A percentile compares a stretch with the other conserved stretches of the same genome.
Evolutionary conservation across 2,797 vertebrate genomes (phyloP).

Genomic region (Halcyon smyrnensis): DNA sequence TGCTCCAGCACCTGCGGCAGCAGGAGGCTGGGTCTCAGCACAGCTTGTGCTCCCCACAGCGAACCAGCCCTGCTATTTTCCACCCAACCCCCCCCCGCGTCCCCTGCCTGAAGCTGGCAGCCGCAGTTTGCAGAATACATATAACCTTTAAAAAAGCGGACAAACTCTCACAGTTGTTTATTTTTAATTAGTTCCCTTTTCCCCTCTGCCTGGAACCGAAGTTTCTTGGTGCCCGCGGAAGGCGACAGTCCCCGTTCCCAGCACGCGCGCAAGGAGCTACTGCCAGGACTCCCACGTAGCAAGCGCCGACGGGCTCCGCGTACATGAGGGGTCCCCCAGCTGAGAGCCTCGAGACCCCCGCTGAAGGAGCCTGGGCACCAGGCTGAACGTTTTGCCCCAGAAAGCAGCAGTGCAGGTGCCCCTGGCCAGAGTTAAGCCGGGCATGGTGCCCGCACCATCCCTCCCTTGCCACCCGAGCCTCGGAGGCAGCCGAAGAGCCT

Average conservation of each 20-base stretch:
- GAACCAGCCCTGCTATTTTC: neutral
- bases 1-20: neutral
- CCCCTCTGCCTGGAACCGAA: neutral
- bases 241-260: rapidly evolving
- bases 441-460: rapidly evolving
- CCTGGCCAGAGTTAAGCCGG: neutral
- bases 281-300: neutral
- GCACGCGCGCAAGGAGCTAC: rapidly evolving
- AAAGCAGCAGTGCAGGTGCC: neutral
- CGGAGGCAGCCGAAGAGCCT: neutral
- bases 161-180: neutral
- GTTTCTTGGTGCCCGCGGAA: neutral
- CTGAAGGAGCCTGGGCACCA: rapidly evolving
- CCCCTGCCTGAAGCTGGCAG: neutral
- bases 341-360: rapidly evolving
- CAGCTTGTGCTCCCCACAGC: neutral
- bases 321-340: rapidly evolving
- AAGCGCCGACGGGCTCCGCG: rapidly evolving
- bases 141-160: neutral
- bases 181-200: neutral
- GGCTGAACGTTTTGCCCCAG: neutral
- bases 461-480: neutral
- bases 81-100: neutral
- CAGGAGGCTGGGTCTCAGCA: neutral
- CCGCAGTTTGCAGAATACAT: neutral